Evolutionary conservation across 2,797 vertebrate genomes (phyloP).

Genomic region (Sphenopsis melanotis): DNA sequence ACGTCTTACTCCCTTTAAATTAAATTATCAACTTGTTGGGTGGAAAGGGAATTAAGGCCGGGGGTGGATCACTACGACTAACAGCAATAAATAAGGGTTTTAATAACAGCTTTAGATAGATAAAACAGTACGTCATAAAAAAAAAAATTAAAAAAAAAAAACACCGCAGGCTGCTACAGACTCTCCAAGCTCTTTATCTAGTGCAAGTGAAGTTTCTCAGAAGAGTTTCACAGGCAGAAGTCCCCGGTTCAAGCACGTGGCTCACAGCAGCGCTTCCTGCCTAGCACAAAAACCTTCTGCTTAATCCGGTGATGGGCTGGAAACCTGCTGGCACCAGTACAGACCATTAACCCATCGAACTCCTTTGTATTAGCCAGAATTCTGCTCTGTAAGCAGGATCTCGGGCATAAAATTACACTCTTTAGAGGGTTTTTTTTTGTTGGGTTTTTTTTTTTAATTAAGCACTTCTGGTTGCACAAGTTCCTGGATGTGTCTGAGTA

Average conservation of each 20-base stretch:
- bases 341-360: neutral
- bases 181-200: neutral
- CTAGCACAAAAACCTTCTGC: neutral
- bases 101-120: neutral
- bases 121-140: neutral
- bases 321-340: neutral
- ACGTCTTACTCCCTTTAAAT: neutral
- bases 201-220: neutral
- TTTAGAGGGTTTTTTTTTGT: no score
- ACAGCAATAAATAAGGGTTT: rapidly evolving
- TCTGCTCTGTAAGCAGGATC: neutral
- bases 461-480: neutral
- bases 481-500: neutral
- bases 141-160: no score
- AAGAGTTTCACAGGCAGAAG: neutral
- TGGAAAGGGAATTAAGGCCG: neutral
- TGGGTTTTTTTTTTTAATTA: neutral
- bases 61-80: neutral
- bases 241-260: neutral
- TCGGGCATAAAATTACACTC: neutral
- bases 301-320: neutral
- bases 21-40: neutral
- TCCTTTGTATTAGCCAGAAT: neutral
- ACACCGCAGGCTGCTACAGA: rapidly evolving
- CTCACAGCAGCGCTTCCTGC: neutral